Evolutionary conservation across 2,888 invertebrate genomes (phyloP).

Genomic region (Idaea straminata): DNA sequence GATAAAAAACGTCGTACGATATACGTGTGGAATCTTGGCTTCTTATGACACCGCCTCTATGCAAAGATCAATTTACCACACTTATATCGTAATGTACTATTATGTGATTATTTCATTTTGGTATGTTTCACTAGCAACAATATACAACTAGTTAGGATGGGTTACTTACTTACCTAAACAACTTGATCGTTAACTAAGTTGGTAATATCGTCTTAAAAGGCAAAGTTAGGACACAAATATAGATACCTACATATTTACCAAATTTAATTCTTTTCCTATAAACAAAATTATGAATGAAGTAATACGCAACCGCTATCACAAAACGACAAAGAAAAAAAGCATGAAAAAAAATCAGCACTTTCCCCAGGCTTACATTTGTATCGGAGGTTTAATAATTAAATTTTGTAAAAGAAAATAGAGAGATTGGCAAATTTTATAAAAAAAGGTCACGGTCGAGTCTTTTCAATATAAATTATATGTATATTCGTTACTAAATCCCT

Average conservation of each 20-base stretch:
- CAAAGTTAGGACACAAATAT: no score
- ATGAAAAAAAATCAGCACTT: not conserved
- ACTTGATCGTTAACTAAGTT: no score
- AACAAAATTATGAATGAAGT: not conserved
- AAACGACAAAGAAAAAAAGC: not conserved
- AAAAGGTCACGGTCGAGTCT: not conserved
- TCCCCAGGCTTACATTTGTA: not conserved
- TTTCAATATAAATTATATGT: not conserved
- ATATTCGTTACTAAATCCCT: constrained; percentile 8
- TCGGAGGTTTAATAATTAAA: not conserved
- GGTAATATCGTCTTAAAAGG: no score
- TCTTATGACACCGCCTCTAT: no score
- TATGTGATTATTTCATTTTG: not conserved
- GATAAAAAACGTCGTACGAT: no score
- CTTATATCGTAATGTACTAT: no score
- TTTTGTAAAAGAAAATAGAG: not conserved
- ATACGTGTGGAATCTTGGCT: no score
- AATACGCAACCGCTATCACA: not conserved
- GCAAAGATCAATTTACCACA: no score
- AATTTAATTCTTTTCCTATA: not conserved
- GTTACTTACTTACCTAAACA: no score
- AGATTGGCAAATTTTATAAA: not conserved
- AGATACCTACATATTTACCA: not conserved
- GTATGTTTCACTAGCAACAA: not conserved
- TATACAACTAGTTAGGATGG: not conserved